Evolutionary conservation across 2,888 invertebrate genomes (phyloP).

Genomic region (Labia minor): DNA sequence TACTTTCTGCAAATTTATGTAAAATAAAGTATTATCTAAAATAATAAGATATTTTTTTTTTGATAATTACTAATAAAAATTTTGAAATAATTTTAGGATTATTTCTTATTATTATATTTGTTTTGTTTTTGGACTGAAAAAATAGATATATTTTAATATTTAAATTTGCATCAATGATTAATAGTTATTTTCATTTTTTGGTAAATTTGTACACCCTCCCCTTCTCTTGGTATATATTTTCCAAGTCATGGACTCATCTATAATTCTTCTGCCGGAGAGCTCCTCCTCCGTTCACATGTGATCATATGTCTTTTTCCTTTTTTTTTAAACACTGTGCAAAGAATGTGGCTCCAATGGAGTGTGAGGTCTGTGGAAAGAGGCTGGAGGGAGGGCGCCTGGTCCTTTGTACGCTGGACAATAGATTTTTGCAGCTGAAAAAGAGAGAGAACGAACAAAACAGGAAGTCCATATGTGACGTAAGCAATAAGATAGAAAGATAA

Average conservation of each 20-base stretch:
- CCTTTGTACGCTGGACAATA: not conserved
- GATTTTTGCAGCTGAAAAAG: conserved; percentile 3
- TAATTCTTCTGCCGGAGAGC: not conserved
- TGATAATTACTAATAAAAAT: too few relatives aligned
- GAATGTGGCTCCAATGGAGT: not conserved
- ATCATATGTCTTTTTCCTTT: conserved; percentile 1
- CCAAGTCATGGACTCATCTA: not conserved
- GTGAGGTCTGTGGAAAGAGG: not conserved
- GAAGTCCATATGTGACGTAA: conserved; percentile 13
- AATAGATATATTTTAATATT: too few relatives aligned
- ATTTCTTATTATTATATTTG: too few relatives aligned
- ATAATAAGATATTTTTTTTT: too few relatives aligned
- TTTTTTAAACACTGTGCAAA: conserved; percentile 7
- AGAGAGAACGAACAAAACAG: not conserved
- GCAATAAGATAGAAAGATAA: conserved; percentile 8
- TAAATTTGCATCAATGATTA: too few relatives aligned
- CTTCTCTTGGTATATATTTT: not conserved
- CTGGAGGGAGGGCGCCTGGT: not conserved
- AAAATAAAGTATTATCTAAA: too few relatives aligned
- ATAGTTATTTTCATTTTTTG: not conserved
- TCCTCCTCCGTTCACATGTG: not conserved
- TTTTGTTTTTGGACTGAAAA: too few relatives aligned
- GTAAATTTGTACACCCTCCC: not conserved
- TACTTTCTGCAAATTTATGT: too few relatives aligned
- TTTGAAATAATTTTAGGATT: too few relatives aligned